Evolutionary conservation across 2,888 invertebrate genomes (phyloP).

Genomic region (Drosophila seclusa): DNA sequence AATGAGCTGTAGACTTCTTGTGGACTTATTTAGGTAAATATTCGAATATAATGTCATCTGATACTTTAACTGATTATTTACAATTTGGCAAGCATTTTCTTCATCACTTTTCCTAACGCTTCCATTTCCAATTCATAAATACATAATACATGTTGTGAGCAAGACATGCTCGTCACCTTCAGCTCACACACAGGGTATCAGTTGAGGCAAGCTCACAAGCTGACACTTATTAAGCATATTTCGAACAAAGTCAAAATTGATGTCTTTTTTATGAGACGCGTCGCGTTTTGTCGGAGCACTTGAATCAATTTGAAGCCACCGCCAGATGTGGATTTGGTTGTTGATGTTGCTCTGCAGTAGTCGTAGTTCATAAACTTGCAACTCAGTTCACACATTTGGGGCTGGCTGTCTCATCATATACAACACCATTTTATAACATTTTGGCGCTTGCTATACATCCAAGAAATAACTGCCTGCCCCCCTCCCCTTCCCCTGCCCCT

Average conservation of each 20-base stretch:
- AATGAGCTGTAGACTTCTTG: too few relatives aligned
- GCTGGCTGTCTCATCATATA: constrained; percentile 28
- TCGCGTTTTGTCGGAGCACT: constrained; percentile 60
- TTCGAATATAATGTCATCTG: not conserved
- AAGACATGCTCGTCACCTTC: not conserved
- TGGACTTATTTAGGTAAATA: too few relatives aligned
- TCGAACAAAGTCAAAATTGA: constrained; percentile 76
- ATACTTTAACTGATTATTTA: not conserved
- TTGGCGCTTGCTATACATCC: constrained; percentile 57
- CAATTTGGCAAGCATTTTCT: not conserved
- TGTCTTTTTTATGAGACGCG: constrained; percentile 79
- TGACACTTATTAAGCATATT: constrained; percentile 48
- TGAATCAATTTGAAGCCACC: constrained; percentile 69
- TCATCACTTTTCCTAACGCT: not conserved
- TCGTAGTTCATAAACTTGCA: constrained; percentile 59
- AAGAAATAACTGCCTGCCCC: not conserved
- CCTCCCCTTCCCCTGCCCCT: not conserved
- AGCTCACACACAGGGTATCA: constrained; percentile 24
- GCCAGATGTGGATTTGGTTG: constrained; percentile 37
- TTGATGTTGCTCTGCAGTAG: constrained; percentile 38
- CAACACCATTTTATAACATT: constrained; percentile 64
- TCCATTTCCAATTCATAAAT: not conserved
- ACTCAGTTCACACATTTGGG: constrained; percentile 65
- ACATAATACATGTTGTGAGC: not conserved
- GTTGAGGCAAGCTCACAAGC: not conserved